Conservation (phyloP, 2,888 invertebrate species). For the Dolomedes plantarius region DNA sequence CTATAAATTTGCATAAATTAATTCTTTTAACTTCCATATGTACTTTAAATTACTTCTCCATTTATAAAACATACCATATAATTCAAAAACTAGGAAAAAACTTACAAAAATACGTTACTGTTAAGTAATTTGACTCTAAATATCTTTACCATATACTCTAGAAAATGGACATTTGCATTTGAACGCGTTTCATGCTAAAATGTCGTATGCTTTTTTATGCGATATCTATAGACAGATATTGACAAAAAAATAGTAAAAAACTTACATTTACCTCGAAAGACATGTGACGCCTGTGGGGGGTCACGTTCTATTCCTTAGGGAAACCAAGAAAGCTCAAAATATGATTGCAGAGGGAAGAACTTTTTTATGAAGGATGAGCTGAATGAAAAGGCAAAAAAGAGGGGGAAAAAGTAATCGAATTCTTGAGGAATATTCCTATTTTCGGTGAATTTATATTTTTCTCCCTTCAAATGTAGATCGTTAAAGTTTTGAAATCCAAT, state of each 20-base stretch:
- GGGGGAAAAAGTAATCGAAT: conserved; percentile 58
- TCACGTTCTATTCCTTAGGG: neutral
- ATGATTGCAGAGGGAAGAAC: conserved; percentile 65
- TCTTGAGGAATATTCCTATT: conserved; percentile 40
- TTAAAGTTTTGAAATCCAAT: neutral
- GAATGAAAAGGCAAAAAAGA: conserved; percentile 48
- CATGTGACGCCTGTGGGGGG: conserved; percentile 1
- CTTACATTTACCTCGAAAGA: neutral
- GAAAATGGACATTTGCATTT: too few relatives aligned
- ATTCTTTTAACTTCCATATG: too few relatives aligned
- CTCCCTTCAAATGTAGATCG: neutral
- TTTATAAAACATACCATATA: too few relatives aligned
- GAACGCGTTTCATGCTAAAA: too few relatives aligned
- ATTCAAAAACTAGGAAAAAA: too few relatives aligned
- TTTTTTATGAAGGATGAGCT: conserved; percentile 62
- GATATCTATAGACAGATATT: neutral
- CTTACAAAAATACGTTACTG: too few relatives aligned
- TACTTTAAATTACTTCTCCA: too few relatives aligned
- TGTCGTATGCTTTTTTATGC: neutral
- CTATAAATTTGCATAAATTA: too few relatives aligned
- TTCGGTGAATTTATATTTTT: neutral
- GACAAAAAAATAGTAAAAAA: neutral
- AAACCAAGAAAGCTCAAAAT: conserved; percentile 38
- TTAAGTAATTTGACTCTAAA: too few relatives aligned
- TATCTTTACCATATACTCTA: too few relatives aligned